A percentile compares a stretch with the other conserved stretches of the same genome.
phyloP scores from a whole-genome alignment of 2,797 vertebrate species.

The Gymnothorax javanicus region DNA sequence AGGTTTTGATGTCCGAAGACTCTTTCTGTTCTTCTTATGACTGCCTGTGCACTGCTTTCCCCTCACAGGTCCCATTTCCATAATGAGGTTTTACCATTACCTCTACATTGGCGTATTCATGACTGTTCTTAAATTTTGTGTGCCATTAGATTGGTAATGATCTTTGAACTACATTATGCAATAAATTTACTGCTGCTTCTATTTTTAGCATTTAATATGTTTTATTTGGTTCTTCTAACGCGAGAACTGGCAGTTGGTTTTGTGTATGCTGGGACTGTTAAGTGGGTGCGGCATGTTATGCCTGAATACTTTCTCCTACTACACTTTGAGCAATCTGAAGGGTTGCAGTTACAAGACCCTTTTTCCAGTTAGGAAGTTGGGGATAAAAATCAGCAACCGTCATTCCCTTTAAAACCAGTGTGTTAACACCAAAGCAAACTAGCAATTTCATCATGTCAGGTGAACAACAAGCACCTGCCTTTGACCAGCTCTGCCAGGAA shows the following conservation, averaged over 20 bases:
- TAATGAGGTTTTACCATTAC: not conserved
- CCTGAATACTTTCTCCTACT: not conserved
- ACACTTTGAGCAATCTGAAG: not conserved
- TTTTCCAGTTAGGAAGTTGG: not conserved
- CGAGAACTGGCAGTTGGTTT: not conserved
- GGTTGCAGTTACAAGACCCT: not conserved
- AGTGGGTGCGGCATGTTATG: not conserved
- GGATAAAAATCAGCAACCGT: no score
- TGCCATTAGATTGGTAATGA: constrained; percentile 1
- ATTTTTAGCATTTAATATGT: constrained; percentile 2
- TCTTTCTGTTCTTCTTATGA: constrained; percentile 20
- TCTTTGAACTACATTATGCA: constrained; percentile 1
- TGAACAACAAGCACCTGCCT: no score
- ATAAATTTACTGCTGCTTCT: constrained; percentile 7
- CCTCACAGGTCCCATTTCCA: not conserved
- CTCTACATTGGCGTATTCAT: constrained; percentile 9
- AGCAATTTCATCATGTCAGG: no score
- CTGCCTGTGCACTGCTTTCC: constrained; percentile 2
- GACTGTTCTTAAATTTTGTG: not conserved
- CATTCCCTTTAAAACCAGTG: no score
- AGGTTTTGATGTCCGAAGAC: not conserved
- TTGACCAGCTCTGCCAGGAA: no score
- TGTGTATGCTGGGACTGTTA: not conserved
- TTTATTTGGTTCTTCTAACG: constrained; percentile 5
- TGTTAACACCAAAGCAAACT: no score